Conservation (phyloP, 2,797 vertebrate genomes). For the Odontamblyopus rebecca region DNA sequence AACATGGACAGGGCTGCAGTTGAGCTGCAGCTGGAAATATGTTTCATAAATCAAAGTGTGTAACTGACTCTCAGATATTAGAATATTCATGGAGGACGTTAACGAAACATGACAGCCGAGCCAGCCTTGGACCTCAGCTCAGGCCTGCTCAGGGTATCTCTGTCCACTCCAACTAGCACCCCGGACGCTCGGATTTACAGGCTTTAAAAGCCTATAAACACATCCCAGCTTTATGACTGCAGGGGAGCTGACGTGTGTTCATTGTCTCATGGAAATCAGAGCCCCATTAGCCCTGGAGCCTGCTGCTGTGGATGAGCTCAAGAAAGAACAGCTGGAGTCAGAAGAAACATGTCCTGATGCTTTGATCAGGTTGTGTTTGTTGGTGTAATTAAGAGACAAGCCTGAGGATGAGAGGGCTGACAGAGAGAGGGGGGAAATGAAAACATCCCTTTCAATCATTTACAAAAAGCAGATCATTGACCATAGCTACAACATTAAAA, state of each 20-base stretch:
- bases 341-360: neutral
- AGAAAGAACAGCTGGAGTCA: neutral
- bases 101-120: neutral
- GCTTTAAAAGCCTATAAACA: neutral
- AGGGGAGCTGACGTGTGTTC: neutral
- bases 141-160: neutral
- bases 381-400: conserved; percentile 1
- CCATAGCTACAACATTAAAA: too few species aligned
- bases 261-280: neutral
- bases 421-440: too few species aligned
- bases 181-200: neutral
- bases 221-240: neutral
- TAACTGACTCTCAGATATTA: neutral
- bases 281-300: neutral
- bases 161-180: neutral
- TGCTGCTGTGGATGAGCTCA: neutral
- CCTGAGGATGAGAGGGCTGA: neutral
- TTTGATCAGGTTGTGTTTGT: conserved; percentile 1
- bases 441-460: too few species aligned
- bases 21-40: neutral
- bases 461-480: too few species aligned
- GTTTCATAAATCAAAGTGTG: neutral
- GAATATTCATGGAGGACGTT: neutral
- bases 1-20: neutral
- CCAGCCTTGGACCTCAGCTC: neutral